Evolutionary conservation across 2,888 invertebrate species (phyloP).

Genomic region (Volucella bombylans): DNA sequence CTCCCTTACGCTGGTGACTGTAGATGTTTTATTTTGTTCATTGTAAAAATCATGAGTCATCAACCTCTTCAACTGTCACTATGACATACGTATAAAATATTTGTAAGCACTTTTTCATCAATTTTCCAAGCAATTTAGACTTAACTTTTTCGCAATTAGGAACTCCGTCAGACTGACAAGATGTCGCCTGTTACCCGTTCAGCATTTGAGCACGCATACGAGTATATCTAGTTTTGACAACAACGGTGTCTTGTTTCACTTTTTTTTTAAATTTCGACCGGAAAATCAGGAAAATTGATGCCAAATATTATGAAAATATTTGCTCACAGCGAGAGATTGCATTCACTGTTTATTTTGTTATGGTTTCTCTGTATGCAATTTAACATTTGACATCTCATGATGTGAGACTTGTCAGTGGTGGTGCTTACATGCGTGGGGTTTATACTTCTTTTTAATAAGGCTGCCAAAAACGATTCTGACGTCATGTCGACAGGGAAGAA

Average conservation of each 20-base stretch:
- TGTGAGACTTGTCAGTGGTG: slow-evolving; percentile 32
- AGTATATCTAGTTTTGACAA: slow-evolving; percentile 18
- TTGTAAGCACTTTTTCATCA: slow-evolving; percentile 8
- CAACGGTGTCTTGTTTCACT: slow-evolving; percentile 25
- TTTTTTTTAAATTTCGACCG: slow-evolving; percentile 32
- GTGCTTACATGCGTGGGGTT: slow-evolving; percentile 3
- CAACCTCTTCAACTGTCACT: slow-evolving; percentile 40
- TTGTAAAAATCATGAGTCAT: slow-evolving; percentile 46
- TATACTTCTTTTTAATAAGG: not conserved
- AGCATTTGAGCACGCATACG: slow-evolving; percentile 29
- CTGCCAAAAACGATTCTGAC: slow-evolving; percentile 42
- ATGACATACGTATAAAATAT: not conserved
- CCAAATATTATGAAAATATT: slow-evolving; percentile 26
- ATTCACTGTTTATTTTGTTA: slow-evolving; percentile 18
- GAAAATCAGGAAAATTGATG: slow-evolving; percentile 32
- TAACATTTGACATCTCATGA: slow-evolving; percentile 34
- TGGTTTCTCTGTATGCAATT: slow-evolving; percentile 12
- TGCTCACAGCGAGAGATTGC: slow-evolving; percentile 19
- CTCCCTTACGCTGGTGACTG: not conserved
- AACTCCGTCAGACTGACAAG: not conserved
- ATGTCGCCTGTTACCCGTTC: slow-evolving; percentile 16
- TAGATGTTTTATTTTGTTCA: slow-evolving; percentile 8
- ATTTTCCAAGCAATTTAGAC: slow-evolving; percentile 6
- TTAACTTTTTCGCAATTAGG: not conserved
- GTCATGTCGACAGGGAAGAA: slow-evolving; percentile 20